Conservation (phyloP, 2,888 invertebrate species). For the Drosophila subquinaria region DNA sequence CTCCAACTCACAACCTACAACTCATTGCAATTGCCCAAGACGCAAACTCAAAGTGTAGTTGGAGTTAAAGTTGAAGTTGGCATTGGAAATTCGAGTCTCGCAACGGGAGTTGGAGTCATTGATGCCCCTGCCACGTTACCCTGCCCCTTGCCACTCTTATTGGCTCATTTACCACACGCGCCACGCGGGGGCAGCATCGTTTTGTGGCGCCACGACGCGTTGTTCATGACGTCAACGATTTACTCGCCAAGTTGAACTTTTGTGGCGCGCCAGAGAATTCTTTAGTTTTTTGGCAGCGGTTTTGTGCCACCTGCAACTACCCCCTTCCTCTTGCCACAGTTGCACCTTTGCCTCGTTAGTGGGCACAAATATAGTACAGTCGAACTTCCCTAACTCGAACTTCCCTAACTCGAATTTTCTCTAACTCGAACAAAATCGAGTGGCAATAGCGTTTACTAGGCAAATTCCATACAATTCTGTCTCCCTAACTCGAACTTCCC, state of each 20-base stretch:
- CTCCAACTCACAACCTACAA: conserved; percentile 26
- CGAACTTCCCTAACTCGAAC: too few relatives aligned
- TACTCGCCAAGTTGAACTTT: conserved; percentile 56
- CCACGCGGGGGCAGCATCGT: conserved; percentile 3
- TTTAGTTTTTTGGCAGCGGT: conserved; percentile 25
- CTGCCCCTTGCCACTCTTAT: conserved; percentile 34
- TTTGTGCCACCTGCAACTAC: conserved; percentile 8
- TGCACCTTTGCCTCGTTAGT: conserved; percentile 11
- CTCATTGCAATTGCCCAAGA: conserved; percentile 50
- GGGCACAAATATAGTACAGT: conserved; percentile 6
- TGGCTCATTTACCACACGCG: conserved; percentile 61
- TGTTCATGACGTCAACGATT: conserved; percentile 61
- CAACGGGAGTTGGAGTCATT: neutral
- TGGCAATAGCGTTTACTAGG: too few relatives aligned
- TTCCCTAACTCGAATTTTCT: too few relatives aligned
- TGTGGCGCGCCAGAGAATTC: conserved; percentile 45
- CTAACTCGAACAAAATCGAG: too few relatives aligned
- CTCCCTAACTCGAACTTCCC: too few relatives aligned
- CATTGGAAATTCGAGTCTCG: conserved; percentile 10
- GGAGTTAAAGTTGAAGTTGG: conserved; percentile 27
- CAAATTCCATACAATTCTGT: too few relatives aligned
- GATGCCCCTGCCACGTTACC: neutral
- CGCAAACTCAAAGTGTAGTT: conserved; percentile 25
- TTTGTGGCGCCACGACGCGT: conserved; percentile 32
- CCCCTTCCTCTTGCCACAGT: neutral